phyloP scores from a whole-genome alignment of 2,113 vertebrate species.

The Emydocephalus ijimae region DNA sequence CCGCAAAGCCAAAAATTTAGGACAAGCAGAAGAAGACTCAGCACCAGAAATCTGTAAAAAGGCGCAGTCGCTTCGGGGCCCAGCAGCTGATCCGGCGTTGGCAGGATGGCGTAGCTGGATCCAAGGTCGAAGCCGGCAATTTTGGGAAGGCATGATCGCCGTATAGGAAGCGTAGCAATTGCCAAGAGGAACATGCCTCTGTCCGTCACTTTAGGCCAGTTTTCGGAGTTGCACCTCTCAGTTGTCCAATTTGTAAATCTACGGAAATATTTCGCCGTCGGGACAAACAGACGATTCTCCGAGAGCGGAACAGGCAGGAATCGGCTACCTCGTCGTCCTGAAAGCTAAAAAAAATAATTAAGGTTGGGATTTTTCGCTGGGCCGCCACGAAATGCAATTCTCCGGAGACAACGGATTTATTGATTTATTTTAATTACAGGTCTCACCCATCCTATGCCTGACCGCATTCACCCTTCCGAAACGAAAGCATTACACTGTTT shows the following conservation, averaged over 20 bases:
- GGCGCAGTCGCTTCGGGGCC: background rate
- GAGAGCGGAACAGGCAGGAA: background rate
- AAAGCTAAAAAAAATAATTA: background rate
- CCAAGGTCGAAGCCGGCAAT: background rate
- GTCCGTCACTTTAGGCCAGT: background rate
- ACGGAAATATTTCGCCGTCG: too few species aligned
- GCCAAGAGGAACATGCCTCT: background rate
- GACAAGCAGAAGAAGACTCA: background rate
- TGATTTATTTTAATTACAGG: background rate
- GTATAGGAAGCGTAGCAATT: background rate
- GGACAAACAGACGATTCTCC: background rate
- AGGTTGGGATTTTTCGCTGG: background rate
- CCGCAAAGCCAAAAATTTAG: background rate
- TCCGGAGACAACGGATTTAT: background rate
- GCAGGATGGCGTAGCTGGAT: background rate
- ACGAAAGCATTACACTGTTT: background rate
- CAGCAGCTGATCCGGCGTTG: background rate
- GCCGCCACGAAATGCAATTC: background rate
- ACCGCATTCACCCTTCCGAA: background rate
- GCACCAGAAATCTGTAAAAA: background rate
- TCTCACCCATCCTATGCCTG: background rate
- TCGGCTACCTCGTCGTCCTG: background rate
- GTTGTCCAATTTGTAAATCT: too few species aligned
- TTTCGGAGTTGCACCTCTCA: too few species aligned
- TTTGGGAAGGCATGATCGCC: background rate